Percentiles rank a stretch among this genome's conserved stretches.
Conservation (phyloP, 2,888 invertebrate genomes). For the Philereme vetulata region DNA sequence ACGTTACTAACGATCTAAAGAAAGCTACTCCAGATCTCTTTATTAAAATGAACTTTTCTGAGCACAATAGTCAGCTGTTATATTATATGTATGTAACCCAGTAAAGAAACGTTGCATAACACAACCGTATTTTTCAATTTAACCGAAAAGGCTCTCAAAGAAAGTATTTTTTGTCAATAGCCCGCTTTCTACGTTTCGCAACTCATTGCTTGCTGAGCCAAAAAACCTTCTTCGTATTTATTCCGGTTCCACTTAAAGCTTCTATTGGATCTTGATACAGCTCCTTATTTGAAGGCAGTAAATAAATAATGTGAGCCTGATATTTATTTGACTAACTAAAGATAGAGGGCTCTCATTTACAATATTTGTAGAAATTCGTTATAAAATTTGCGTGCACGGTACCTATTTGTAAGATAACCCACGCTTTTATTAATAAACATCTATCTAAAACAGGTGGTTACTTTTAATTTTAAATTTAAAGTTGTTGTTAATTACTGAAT, state of each 20-base stretch:
- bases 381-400: too few species aligned
- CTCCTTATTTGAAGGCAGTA: conserved; percentile 11
- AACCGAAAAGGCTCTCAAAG: conserved; percentile 28
- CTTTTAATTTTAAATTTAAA: too few species aligned
- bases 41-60: too few species aligned
- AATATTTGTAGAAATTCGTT: too few species aligned
- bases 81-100: background rate
- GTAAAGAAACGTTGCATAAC: conserved; percentile 18
- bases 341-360: too few species aligned
- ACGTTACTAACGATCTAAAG: too few species aligned
- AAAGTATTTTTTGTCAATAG: conserved; percentile 30
- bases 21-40: too few species aligned
- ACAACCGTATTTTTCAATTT: conserved; percentile 24
- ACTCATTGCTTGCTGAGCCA: conserved; percentile 31
- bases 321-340: too few species aligned
- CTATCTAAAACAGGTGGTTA: too few species aligned
- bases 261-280: conserved; percentile 25
- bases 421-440: too few species aligned
- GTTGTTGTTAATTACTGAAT: background rate
- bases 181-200: conserved; percentile 27
- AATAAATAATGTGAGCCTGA: background rate
- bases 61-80: too few species aligned
- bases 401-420: too few species aligned
- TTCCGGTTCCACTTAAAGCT: conserved; percentile 27
- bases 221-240: conserved; percentile 29